phyloP scores from a whole-genome alignment of 2,797 vertebrate genomes.

The Taenioides sp. region DNA sequence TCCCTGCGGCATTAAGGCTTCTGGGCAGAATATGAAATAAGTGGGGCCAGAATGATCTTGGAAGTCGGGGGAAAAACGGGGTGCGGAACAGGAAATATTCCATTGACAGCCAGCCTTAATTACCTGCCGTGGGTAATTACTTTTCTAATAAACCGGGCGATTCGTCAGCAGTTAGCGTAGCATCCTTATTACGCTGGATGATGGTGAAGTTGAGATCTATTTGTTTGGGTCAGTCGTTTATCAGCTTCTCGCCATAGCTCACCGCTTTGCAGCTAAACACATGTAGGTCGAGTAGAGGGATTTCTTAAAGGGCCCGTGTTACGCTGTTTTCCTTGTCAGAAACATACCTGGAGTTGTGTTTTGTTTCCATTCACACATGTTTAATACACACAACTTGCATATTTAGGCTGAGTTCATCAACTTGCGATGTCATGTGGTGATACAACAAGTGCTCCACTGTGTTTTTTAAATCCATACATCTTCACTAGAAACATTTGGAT shows the following conservation, averaged over 20 bases:
- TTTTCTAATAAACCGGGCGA: conserved; percentile 27
- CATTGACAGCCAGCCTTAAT: conserved; percentile 48
- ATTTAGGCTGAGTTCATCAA: too few relatives aligned
- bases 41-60: conserved; percentile 38
- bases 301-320: too few relatives aligned
- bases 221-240: conserved; percentile 33
- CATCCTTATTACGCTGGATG: conserved; percentile 28
- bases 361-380: too few relatives aligned
- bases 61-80: conserved; percentile 25
- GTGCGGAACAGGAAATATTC: conserved; percentile 15
- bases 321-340: too few relatives aligned
- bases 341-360: too few relatives aligned
- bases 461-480: too few relatives aligned
- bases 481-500: too few relatives aligned
- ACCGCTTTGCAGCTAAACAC: conserved; percentile 28
- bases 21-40: conserved; percentile 65
- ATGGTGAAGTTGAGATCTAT: conserved; percentile 10
- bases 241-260: conserved; percentile 23
- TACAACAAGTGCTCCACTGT: too few relatives aligned
- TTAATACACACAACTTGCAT: too few relatives aligned
- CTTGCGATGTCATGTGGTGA: too few relatives aligned
- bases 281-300: conserved; percentile 12
- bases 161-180: conserved; percentile 32
- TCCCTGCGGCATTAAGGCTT: conserved; percentile 56
- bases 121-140: conserved; percentile 47